Percentiles rank a stretch among this genome's conserved stretches.
Evolutionary conservation across 2,888 invertebrate species (phyloP).

Genomic region (Rhagonycha fulva): DNA sequence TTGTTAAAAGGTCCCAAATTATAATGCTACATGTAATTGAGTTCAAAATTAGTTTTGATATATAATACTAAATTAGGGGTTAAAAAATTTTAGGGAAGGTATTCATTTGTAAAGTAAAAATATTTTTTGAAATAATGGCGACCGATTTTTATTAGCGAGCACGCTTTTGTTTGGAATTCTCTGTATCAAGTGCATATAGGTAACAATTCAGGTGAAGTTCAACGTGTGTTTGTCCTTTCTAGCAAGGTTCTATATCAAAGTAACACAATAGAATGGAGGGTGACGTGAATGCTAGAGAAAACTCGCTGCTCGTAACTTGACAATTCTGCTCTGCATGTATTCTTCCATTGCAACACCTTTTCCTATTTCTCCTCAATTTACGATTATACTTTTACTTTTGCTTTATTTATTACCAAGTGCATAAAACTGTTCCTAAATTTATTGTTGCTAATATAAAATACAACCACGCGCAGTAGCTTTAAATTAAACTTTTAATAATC

Average conservation of each 20-base stretch:
- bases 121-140: neutral
- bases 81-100: no score
- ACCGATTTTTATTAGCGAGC: neutral
- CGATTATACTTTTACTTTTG: conserved; percentile 3
- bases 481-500: neutral
- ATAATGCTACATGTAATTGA: neutral
- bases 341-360: conserved; percentile 21
- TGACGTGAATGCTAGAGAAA: conserved; percentile 17
- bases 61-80: no score
- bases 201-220: conserved; percentile 16
- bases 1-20: neutral
- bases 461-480: neutral
- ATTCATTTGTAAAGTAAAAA: neutral
- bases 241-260: conserved; percentile 16
- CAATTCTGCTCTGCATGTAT: conserved; percentile 19
- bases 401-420: neutral
- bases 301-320: conserved; percentile 21
- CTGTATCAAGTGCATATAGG: conserved; percentile 15
- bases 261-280: conserved; percentile 21
- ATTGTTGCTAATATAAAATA: neutral
- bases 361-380: conserved; percentile 20
- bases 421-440: neutral
- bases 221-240: conserved; percentile 13
- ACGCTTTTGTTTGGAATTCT: neutral
- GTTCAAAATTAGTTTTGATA: no score